Base-by-base conservation (phyloP, 2,113 vertebrate species). In the Seriola dumerili region DNA sequence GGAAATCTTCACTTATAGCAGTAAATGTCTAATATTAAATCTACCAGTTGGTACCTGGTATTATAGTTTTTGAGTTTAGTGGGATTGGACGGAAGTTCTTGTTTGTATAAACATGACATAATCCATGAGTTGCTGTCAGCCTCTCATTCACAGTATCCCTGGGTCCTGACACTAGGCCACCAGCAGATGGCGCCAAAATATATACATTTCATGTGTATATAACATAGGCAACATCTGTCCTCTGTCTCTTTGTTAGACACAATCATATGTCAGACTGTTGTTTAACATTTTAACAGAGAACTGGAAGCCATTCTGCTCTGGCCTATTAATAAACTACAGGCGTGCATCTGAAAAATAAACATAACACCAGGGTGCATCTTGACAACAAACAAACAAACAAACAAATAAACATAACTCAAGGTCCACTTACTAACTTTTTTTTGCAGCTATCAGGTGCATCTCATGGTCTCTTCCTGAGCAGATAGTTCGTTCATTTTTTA, bases 131-230 rank as follows among this genome's bases (percentile, higher is more conserved):
- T 64, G n/a, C 25, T 19, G 16, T 72, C 8, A 71, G 17, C 8
- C 0, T 4, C 34, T 36, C 34, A 36, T 36, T 38, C 16, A 65
- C 14, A 16, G 2, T 19, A 8, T 25, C 9, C 7, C 10, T 25
- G 12, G 6, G 3, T 36, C 6, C 48, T 29, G 9, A 55, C 3
- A 1, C 0, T 8, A 10, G 10, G 40, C 40, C 6, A 42, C 44
- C 69, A 72, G 11, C 23, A 78, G 55, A 54, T 46, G 25, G 69
- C 19, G 8, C 32, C 72, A 81, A 40, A 55, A 16, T 7, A n/a
- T 52, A 55, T 25, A 2, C 19, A 36, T 14, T 55, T 54, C 8
- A 4, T 36, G 58, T 64, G 6, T 42, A 42, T 10, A 8, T 8
- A 8, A 8, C 40, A 42, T 42, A 42, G 46, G 3, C 46, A 29